These are phyloP conservation scores for Tetramorium bicarinatum DNA, from an alignment of 2,888 invertebrate species.

Conservation along the genomic window DNA sequence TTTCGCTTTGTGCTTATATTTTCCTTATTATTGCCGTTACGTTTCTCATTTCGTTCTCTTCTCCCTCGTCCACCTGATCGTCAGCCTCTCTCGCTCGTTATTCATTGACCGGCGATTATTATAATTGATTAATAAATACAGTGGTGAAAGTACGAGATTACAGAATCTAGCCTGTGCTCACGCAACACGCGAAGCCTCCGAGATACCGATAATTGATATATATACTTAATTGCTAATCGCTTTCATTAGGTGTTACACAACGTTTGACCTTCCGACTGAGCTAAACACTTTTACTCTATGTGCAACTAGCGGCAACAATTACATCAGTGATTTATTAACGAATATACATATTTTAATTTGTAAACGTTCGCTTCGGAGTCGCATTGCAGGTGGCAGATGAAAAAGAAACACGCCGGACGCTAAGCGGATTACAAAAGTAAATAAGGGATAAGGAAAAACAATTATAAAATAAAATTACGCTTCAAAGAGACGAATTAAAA, in stretches of 20 bases:
- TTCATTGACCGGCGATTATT: constrained; percentile 76
- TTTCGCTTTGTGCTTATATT: constrained; percentile 18
- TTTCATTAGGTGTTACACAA: constrained; percentile 15
- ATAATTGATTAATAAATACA: constrained; percentile 79
- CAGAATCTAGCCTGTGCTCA: constrained; percentile 22
- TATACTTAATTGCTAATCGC: constrained; percentile 40
- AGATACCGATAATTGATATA: constrained; percentile 24
- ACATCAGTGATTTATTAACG: not conserved
- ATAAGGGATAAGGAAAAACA: not conserved
- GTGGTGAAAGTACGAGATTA: constrained; percentile 70
- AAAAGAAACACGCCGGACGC: not conserved
- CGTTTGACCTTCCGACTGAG: not conserved
- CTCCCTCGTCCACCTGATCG: constrained; percentile 22
- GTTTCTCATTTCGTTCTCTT: constrained; percentile 19
- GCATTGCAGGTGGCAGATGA: not conserved
- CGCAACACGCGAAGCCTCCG: not conserved
- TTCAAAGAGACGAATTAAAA: not conserved
- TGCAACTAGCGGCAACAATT: not conserved
- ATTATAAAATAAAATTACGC: constrained; percentile 27
- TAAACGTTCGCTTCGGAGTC: not conserved
- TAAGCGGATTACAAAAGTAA: constrained; percentile 12
- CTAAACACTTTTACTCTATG: not conserved
- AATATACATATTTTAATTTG: constrained; percentile 10
- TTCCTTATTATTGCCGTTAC: constrained; percentile 1
- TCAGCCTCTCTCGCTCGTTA: constrained; percentile 40